Evolutionary conservation across 2,888 invertebrate genomes (phyloP), one percentile per base, ranked within the genome.

Genomic region (Athetis lepigone): DNA sequence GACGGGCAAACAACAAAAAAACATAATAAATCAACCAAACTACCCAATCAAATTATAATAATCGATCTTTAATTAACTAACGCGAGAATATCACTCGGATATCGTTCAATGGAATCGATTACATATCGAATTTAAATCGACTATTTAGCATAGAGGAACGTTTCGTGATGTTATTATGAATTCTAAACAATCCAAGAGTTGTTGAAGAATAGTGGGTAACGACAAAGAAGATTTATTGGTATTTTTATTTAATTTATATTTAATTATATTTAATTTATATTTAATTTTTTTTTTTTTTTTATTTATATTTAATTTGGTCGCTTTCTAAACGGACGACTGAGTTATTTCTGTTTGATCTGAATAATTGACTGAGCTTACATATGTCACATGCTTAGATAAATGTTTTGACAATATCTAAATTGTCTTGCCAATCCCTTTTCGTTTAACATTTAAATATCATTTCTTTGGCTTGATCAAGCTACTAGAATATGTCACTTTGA

Each of bases 41-140:
- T 56, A 77, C 78, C 71, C 50, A 52, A 75, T 76, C 66, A 54
- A 82, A 83, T 82, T 83, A 82, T 74, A 77, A 80, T 80, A 82
- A 84, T 83, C 72, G 78, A 51, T 70, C 59, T 81, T 82, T 84
- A 84, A 85, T 85, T 85, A 82, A 80, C 71, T 75, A 55, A 63
- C 66, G 62, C 70, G 55, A 57, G 69, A 61, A 80, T 73, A 79
- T 72, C 62, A 72, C 74, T 82, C 72, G 78, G 36, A 69, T 58
- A 77, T 74, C 75, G 66, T 69, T 78, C 72, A 72, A 76, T 58
- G 19, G 70, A 72, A 78, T 82, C 83, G 77, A 75, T 79, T 78
- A 76, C 59, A 77, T 79, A 80, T 81, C 79, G 85, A 80, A 85
- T 85, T 80, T 78, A 81, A 86, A 85, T 85, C 80, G 81, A 70